phyloP scores from a whole-genome alignment of 2,888 invertebrate genomes.

The Diarsia mendica region DNA sequence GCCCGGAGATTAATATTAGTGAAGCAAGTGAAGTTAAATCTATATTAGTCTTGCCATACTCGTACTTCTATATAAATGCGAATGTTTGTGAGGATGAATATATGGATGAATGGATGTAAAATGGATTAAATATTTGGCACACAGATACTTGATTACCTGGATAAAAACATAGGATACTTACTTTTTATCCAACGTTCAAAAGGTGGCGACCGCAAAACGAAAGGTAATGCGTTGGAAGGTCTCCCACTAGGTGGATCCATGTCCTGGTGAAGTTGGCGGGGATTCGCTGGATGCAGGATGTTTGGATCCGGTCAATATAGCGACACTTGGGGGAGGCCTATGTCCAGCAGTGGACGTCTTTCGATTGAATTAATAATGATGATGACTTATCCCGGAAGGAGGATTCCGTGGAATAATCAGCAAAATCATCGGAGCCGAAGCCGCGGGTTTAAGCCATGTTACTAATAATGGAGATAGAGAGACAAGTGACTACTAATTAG shows the following conservation, averaged over 20 bases:
- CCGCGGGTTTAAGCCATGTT: neutral
- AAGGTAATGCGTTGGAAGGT: no score
- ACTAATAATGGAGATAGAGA: conserved; percentile 6
- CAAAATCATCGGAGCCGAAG: neutral
- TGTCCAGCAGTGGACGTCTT: no score
- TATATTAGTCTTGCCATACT: neutral
- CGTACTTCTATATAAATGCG: neutral
- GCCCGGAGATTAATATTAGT: conserved; percentile 13
- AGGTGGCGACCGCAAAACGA: no score
- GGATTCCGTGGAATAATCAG: neutral
- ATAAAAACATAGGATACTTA: neutral
- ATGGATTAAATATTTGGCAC: neutral
- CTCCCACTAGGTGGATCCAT: no score
- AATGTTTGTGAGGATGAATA: neutral
- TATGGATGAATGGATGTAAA: neutral
- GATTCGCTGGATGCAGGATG: no score
- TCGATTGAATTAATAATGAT: no score
- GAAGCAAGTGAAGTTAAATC: neutral
- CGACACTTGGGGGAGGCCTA: no score
- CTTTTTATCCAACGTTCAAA: neutral
- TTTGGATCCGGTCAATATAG: no score
- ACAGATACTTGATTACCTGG: neutral
- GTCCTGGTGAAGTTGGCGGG: no score
- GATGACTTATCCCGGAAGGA: neutral
- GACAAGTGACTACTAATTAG: conserved; percentile 8